A percentile compares a stretch with the other conserved stretches of the same genome.
Conservation (phyloP, 2,113 vertebrate species). For the Pygoscelis adeliae region DNA sequence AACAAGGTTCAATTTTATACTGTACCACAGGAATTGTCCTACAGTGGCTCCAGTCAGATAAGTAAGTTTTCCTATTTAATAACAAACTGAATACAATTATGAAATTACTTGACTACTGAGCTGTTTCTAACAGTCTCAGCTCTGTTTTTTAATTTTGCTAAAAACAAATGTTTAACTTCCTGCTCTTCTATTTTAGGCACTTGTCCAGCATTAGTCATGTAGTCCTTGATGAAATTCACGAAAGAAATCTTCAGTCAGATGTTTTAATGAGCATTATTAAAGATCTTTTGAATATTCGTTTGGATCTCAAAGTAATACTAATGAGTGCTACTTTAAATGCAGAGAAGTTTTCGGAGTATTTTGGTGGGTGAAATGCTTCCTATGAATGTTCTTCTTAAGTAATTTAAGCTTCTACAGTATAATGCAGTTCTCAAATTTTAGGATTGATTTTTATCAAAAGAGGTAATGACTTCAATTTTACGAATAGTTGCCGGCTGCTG, state of each 20-base stretch:
- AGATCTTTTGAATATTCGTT: slow-evolving; percentile 82
- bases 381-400: not conserved
- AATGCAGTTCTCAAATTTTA: not conserved
- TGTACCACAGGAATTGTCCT: slow-evolving; percentile 97
- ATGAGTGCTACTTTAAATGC: slow-evolving; percentile 98
- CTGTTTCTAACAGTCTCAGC: not conserved
- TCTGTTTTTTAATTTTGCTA: not conserved
- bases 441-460: not conserved
- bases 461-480: not conserved
- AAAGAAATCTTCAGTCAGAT: slow-evolving; percentile 95
- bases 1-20: slow-evolving; percentile 95
- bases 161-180: not conserved
- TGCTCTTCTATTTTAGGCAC: slow-evolving; percentile 68
- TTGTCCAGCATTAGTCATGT: slow-evolving; percentile 91
- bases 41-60: slow-evolving; percentile 97
- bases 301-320: slow-evolving; percentile 89
- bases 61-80: slow-evolving; percentile 80
- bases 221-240: slow-evolving; percentile 95
- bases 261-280: slow-evolving; percentile 92
- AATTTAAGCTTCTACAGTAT: not conserved
- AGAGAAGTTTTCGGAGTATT: slow-evolving; percentile 96
- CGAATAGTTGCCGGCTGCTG: not conserved
- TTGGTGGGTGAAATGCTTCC: slow-evolving; percentile 78
- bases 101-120: not conserved
- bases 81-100: not conserved